phyloP scores from a whole-genome alignment of 2,888 invertebrate species.

The Meliscaeva auricollis region DNA sequence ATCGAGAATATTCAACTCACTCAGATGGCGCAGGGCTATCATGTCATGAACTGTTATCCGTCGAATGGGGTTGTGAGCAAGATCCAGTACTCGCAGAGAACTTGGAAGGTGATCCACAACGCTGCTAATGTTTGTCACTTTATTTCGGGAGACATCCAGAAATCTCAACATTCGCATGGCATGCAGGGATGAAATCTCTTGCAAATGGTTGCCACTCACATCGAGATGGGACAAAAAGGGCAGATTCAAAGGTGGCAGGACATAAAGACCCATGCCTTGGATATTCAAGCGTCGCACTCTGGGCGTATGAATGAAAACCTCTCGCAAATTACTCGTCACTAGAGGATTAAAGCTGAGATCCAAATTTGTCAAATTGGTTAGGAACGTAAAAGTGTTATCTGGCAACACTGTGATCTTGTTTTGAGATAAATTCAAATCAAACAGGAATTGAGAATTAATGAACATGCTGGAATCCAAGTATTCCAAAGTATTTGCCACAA shows the following conservation, averaged over 20 bases:
- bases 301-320: constrained; percentile 94
- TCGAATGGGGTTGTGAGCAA: constrained; percentile 93
- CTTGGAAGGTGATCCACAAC: constrained; percentile 90
- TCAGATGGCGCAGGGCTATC: constrained; percentile 87
- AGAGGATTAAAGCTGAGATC: constrained; percentile 92
- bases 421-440: constrained; percentile 90
- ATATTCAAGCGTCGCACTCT: constrained; percentile 91
- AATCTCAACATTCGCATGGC: constrained; percentile 89
- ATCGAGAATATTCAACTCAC: constrained; percentile 89
- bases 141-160: constrained; percentile 91
- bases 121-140: constrained; percentile 89
- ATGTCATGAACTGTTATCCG: constrained; percentile 87
- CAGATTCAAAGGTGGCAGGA: constrained; percentile 91
- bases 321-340: constrained; percentile 93
- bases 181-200: constrained; percentile 89
- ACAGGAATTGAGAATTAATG: constrained; percentile 91
- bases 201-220: constrained; percentile 91
- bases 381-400: constrained; percentile 94
- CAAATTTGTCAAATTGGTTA: constrained; percentile 90
- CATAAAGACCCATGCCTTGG: constrained; percentile 90
- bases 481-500: constrained; percentile 92
- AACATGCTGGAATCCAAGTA: constrained; percentile 95
- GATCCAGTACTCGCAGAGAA: constrained; percentile 90
- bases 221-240: constrained; percentile 92
- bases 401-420: constrained; percentile 94